Evolutionary conservation across 2,113 vertebrate species (phyloP).

Genomic region (Hypanus sabinus): DNA sequence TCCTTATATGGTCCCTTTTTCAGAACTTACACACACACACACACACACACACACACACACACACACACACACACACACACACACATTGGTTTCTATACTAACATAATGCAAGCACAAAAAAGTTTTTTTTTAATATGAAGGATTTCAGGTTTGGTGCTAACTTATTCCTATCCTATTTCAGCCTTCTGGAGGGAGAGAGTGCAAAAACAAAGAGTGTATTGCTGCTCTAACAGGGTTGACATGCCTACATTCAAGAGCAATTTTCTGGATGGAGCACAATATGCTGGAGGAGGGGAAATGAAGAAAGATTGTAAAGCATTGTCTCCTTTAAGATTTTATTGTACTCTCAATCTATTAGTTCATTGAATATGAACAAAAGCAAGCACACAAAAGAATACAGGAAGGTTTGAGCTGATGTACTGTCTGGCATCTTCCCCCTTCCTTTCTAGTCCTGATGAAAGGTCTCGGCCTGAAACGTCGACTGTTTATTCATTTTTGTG

Average conservation of each 20-base stretch:
- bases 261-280: conserved; percentile 16
- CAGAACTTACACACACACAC: not conserved
- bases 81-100: not conserved
- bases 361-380: conserved; percentile 34
- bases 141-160: not conserved
- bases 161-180: conserved; percentile 25
- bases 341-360: conserved; percentile 34
- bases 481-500: too few relatives aligned
- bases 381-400: conserved; percentile 25
- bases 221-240: not conserved
- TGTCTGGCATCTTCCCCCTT: too few relatives aligned
- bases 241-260: conserved; percentile 10
- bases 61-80: too few relatives aligned
- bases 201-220: not conserved
- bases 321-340: conserved; percentile 33
- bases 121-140: not conserved
- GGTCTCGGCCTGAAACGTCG: too few relatives aligned
- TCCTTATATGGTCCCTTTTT: conserved; percentile 22
- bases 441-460: too few relatives aligned
- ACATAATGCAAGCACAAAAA: not conserved
- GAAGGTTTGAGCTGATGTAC: not conserved
- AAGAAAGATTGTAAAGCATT: conserved; percentile 24
- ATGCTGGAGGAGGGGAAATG: not conserved
- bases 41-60: too few relatives aligned
- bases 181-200: not conserved